Percentiles rank a stretch among this genome's conserved stretches.
phyloP scores from a whole-genome alignment of 2,888 invertebrate species.

The Aphelenchoides bicaudatus region DNA sequence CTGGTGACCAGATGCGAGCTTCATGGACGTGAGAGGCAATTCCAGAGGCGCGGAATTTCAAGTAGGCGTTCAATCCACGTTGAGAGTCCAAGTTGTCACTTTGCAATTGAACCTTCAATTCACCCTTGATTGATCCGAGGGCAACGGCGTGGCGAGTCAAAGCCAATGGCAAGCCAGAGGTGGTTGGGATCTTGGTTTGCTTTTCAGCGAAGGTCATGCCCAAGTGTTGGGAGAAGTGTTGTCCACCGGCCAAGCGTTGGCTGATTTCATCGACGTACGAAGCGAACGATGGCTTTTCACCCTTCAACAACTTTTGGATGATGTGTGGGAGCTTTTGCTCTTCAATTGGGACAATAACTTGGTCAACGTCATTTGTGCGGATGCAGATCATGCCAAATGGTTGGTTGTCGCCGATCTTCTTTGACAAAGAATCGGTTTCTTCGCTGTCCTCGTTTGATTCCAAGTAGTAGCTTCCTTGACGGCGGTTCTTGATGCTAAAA shows the following conservation, averaged over 20 bases:
- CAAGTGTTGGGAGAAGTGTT: constrained; percentile 8
- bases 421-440: not conserved
- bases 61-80: constrained; percentile 6
- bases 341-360: constrained; percentile 4
- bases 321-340: constrained; percentile 4
- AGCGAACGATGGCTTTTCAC: constrained; percentile 12
- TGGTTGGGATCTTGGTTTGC: constrained; percentile 23
- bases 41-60: constrained; percentile 33
- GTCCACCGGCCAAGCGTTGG: constrained; percentile 9
- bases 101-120: not conserved
- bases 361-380: constrained; percentile 15
- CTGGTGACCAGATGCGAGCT: constrained; percentile 33
- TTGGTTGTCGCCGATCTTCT: not conserved
- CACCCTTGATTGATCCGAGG: constrained; percentile 27
- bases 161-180: constrained; percentile 35
- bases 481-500: constrained; percentile 19
- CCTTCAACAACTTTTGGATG: constrained; percentile 12
- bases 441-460: not conserved
- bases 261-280: not conserved
- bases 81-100: not conserved
- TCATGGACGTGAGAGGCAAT: constrained; percentile 35
- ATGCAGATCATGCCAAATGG: constrained; percentile 17
- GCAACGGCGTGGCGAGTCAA: constrained; percentile 21
- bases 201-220: constrained; percentile 27
- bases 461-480: constrained; percentile 12